Base-by-base conservation (phyloP, 2,113 vertebrate genomes). In the Muscicapa adusta region DNA sequence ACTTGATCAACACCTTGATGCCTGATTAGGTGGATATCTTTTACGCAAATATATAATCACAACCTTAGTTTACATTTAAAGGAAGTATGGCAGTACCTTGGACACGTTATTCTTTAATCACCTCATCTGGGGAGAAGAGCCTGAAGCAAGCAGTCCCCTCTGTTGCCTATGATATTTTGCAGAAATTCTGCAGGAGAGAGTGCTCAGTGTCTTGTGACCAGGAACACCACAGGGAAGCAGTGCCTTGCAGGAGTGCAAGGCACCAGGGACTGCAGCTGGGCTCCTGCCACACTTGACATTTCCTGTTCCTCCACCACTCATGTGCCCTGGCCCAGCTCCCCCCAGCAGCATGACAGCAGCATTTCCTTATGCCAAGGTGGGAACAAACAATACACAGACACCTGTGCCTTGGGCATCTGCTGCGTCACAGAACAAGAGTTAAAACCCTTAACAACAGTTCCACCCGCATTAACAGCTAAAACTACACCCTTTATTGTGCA, bases 201-300 rank as follows among this genome's bases (percentile, higher is more conserved):
- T 24, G 23, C 47, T 43, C 26, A 6, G 40, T 5, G 7, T 11
- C 31, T 1, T 2, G 34, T 0, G 0, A 51, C 50, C 67, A 88
- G 72, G 61, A 80, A 31, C 20, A 16, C 2, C 0, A 0, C 50
- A 9, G 25, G 72, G 51, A 83, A 88, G 60, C 2, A 0, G 25
- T 22, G 34, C 33, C 50, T 93, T 62, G 18, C 53, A 38, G 2
- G 14, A 61, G 50, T 65, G 54, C 58, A 95, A 87, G 87, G 89
- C 22, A 62, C 3, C 1, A 47, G 31, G 56, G 62, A 82, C 77
- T 82, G 78, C 62, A 70, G 58, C 16, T 94, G 86, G 58, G 74
- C 17, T 72, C 43, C 61, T 79, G 84, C 77, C 66, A 76, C 43
- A 20, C 20, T 29, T 38, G 36, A 63, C 40, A 95, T 77, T 66